phyloP scores from a whole-genome alignment of 2,113 vertebrate species.

The Uria lomvia region DNA sequence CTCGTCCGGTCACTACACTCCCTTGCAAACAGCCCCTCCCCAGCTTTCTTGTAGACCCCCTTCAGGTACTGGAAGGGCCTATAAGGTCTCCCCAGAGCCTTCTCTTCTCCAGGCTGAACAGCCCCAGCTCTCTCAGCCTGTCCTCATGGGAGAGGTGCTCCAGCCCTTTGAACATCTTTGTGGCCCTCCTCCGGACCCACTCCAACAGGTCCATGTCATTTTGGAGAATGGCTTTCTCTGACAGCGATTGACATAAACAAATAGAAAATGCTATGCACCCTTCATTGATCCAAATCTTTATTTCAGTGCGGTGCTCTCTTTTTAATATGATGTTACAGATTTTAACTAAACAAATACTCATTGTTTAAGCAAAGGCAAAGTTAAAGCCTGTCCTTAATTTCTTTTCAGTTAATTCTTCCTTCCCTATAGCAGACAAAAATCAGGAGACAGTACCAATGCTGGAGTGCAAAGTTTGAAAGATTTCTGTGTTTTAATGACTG shows the following conservation, averaged over 20 bases:
- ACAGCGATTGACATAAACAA: neutral
- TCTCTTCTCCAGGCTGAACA: too few species aligned
- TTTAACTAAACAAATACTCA: neutral
- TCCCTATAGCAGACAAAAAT: neutral
- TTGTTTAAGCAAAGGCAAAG: neutral
- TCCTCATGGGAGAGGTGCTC: too few species aligned
- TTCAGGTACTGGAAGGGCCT: too few species aligned
- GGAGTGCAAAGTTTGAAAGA: neutral
- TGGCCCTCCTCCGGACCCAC: too few species aligned
- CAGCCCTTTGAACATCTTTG: too few species aligned
- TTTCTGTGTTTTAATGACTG: neutral
- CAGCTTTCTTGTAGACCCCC: too few species aligned
- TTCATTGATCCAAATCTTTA: neutral
- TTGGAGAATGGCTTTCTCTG: neutral
- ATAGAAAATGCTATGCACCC: neutral
- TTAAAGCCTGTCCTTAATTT: neutral
- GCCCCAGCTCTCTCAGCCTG: too few species aligned
- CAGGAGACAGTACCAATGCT: neutral
- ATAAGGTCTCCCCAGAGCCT: too few species aligned
- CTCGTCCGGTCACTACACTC: too few species aligned
- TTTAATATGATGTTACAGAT: neutral
- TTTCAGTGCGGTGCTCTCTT: neutral
- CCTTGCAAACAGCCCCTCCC: too few species aligned
- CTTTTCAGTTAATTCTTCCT: neutral
- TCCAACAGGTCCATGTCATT: too few species aligned